phyloP scores from a whole-genome alignment of 2,888 invertebrate genomes.

The Artemia sinica region DNA sequence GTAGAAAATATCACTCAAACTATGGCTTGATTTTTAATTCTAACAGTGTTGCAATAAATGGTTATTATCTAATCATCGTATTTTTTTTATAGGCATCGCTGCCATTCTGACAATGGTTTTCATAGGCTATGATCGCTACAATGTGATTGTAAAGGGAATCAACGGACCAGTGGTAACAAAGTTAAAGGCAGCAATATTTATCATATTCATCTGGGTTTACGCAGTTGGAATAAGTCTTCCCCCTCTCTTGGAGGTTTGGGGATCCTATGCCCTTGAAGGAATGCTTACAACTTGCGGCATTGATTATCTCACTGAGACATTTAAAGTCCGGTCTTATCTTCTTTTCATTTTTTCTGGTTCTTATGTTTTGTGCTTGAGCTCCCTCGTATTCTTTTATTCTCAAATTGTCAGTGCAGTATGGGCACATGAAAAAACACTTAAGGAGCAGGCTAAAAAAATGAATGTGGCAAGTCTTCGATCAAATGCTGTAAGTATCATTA shows the following conservation, averaged over 20 bases:
- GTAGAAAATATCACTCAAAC: too few relatives aligned
- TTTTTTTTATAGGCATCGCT: slow-evolving; percentile 19
- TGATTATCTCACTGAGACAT: slow-evolving; percentile 59
- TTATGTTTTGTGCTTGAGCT: slow-evolving; percentile 53
- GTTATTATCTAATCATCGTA: neutral
- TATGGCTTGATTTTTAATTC: too few relatives aligned
- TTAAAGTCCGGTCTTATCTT: slow-evolving; percentile 59
- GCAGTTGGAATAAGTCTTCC: slow-evolving; percentile 23
- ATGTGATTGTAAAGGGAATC: slow-evolving; percentile 22
- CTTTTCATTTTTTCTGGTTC: slow-evolving; percentile 55
- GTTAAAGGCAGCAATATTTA: slow-evolving; percentile 20
- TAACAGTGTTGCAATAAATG: too few relatives aligned
- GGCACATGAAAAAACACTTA: slow-evolving; percentile 61
- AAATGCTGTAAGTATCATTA: neutral
- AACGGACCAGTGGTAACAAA: slow-evolving; percentile 20
- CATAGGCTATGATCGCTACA: slow-evolving; percentile 23
- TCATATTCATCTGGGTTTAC: slow-evolving; percentile 24
- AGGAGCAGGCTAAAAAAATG: slow-evolving; percentile 70
- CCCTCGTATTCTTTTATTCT: slow-evolving; percentile 66
- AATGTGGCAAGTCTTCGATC: slow-evolving; percentile 61
- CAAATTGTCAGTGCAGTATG: slow-evolving; percentile 75
- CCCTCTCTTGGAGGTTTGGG: slow-evolving; percentile 22
- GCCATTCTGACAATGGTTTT: slow-evolving; percentile 24
- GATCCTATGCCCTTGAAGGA: slow-evolving; percentile 46
- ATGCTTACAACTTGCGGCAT: slow-evolving; percentile 67